These are phyloP conservation scores for Porites lobata DNA, from an alignment of 92 coral and sea anemone genomes.

Conservation along the genomic window DNA sequence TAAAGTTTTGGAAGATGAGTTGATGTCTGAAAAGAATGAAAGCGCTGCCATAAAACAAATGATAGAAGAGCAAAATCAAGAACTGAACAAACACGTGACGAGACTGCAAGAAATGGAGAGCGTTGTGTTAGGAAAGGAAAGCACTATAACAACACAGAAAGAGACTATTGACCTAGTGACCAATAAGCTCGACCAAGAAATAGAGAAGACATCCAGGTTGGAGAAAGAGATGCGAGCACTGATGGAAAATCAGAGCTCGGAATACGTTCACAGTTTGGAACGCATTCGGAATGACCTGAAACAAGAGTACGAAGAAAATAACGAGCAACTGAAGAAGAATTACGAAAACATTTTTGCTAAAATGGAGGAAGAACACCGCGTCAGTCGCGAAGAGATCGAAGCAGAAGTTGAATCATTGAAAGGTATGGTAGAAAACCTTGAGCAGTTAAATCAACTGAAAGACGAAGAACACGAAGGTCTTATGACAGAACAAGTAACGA, in stretches of 20 bases:
- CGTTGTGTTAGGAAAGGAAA: slow-evolving; percentile 67
- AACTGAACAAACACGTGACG: slow-evolving; percentile 42
- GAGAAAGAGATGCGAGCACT: slow-evolving; percentile 73
- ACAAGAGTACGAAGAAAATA: slow-evolving; percentile 83
- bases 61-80: slow-evolving; percentile 54
- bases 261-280: slow-evolving; percentile 72
- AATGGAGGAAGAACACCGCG: slow-evolving; percentile 85
- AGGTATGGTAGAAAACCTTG: slow-evolving; percentile 93
- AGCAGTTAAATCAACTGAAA: slow-evolving; percentile 85
- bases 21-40: slow-evolving; percentile 52
- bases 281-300: slow-evolving; percentile 76
- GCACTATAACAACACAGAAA: slow-evolving; percentile 61
- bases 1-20: slow-evolving; percentile 52
- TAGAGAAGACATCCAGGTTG: slow-evolving; percentile 58
- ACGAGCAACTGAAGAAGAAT: slow-evolving; percentile 70
- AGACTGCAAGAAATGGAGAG: slow-evolving; percentile 65
- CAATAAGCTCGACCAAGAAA: slow-evolving; percentile 73
- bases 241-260: slow-evolving; percentile 72
- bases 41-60: slow-evolving; percentile 36
- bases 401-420: slow-evolving; percentile 85
- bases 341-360: slow-evolving; percentile 81
- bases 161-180: slow-evolving; percentile 61
- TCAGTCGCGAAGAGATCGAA: slow-evolving; percentile 76
- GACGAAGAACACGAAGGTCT: slow-evolving; percentile 82
- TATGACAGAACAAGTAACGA: slow-evolving; percentile 77